A percentile compares a stretch with the other conserved stretches of the same genome.
Conservation (phyloP, 2,888 invertebrate species). For the Callimorpha dominula region DNA sequence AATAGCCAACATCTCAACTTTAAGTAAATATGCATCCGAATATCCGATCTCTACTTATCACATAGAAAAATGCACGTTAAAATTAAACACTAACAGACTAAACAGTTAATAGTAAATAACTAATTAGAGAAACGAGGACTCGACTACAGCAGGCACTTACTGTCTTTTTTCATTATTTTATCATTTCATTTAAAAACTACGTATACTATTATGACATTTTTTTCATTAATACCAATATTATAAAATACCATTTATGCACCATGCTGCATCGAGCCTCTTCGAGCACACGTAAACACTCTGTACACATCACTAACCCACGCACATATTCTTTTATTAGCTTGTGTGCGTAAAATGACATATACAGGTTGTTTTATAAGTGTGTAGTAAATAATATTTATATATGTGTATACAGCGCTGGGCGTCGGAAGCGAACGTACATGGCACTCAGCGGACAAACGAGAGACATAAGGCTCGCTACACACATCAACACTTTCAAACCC, state of each 20-base stretch:
- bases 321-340: neutral
- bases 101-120: constrained; percentile 44
- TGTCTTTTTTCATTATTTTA: constrained; percentile 17
- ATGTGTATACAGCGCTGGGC: constrained; percentile 25
- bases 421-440: constrained; percentile 43
- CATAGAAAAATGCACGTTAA: constrained; percentile 51
- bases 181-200: constrained; percentile 12
- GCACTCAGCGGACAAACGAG: constrained; percentile 37
- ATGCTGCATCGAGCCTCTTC: constrained; percentile 15
- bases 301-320: constrained; percentile 13
- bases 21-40: too few species aligned
- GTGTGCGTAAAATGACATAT: constrained; percentile 9
- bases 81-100: constrained; percentile 51
- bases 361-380: constrained; percentile 21
- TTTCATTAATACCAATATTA: constrained; percentile 19
- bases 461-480: constrained; percentile 13
- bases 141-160: constrained; percentile 26
- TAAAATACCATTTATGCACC: constrained; percentile 8
- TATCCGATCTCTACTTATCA: too few species aligned
- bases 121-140: constrained; percentile 21
- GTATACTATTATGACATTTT: constrained; percentile 15
- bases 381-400: constrained; percentile 19
- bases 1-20: too few species aligned
- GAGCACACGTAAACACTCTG: constrained; percentile 14
- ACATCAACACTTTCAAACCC: constrained; percentile 3